phyloP scores from a whole-genome alignment of 2,888 invertebrate genomes.

The Allygus modestus region DNA sequence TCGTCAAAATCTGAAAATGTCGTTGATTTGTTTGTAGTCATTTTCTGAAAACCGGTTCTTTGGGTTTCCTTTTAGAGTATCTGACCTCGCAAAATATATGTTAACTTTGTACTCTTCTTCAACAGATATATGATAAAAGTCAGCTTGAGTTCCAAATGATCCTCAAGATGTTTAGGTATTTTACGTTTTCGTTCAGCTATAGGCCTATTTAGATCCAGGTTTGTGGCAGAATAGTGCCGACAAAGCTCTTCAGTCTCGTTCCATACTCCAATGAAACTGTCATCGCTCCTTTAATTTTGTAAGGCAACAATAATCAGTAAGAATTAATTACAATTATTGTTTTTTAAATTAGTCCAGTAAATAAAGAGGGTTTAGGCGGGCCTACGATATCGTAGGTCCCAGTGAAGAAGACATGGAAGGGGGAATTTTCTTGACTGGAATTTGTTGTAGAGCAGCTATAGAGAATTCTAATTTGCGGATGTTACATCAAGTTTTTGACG shows the following conservation, averaged over 20 bases:
- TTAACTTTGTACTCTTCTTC: constrained; percentile 17
- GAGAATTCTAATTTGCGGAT: too few species aligned
- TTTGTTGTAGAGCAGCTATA: too few species aligned
- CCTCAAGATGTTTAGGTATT: constrained; percentile 20
- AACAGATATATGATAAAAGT: constrained; percentile 10
- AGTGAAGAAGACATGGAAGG: too few species aligned
- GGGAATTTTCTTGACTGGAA: too few species aligned
- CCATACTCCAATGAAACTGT: neutral
- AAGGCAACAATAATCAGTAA: constrained; percentile 1
- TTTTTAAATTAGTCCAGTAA: too few species aligned
- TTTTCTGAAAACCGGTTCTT: constrained; percentile 19
- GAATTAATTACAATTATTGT: too few species aligned
- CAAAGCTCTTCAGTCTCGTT: constrained; percentile 20
- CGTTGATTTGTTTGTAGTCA: constrained; percentile 21
- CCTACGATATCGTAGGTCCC: too few species aligned
- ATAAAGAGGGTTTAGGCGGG: too few species aligned
- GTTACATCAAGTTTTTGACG: too few species aligned
- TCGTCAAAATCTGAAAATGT: constrained; percentile 33
- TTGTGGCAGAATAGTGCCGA: neutral
- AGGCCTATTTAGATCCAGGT: constrained; percentile 15
- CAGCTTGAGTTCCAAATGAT: neutral
- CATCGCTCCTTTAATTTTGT: neutral
- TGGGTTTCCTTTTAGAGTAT: neutral
- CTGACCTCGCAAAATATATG: constrained; percentile 5
- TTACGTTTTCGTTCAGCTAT: neutral